Evolutionary conservation across 2,888 invertebrate species (phyloP).

Genomic region (Zaprionus obscuricornis): DNA sequence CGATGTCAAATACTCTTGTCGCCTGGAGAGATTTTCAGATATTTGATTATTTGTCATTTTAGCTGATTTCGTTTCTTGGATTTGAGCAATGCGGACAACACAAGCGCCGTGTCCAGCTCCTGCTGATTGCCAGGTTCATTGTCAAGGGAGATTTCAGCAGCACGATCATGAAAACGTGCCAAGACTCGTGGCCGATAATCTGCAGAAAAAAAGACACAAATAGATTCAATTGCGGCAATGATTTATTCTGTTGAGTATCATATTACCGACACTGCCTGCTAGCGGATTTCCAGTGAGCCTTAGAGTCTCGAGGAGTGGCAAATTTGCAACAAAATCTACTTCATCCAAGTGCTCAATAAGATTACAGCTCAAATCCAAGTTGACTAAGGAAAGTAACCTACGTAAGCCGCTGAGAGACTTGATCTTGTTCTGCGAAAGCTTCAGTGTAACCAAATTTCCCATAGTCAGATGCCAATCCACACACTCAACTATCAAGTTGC

Average conservation of each 20-base stretch:
- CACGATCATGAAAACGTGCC: constrained; percentile 93
- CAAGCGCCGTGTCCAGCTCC: constrained; percentile 95
- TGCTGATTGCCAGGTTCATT: constrained; percentile 93
- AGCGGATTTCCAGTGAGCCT: constrained; percentile 95
- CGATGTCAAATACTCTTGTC: constrained; percentile 25
- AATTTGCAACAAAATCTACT: constrained; percentile 89
- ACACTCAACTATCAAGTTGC: constrained; percentile 90
- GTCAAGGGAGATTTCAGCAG: constrained; percentile 93
- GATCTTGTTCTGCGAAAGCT: constrained; percentile 93
- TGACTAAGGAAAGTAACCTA: constrained; percentile 93
- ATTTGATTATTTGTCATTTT: constrained; percentile 48
- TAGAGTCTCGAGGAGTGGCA: constrained; percentile 95
- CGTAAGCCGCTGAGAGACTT: constrained; percentile 89
- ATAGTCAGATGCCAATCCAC: constrained; percentile 92
- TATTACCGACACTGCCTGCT: constrained; percentile 85
- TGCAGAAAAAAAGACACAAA: constrained; percentile 70
- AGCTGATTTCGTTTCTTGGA: constrained; percentile 70
- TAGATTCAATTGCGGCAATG: neutral
- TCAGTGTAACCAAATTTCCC: constrained; percentile 93
- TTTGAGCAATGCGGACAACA: constrained; percentile 91
- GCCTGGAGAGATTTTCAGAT: constrained; percentile 15
- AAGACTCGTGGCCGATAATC: constrained; percentile 96
- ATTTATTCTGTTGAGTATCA: too few species aligned
- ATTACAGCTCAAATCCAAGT: constrained; percentile 94
- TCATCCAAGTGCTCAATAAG: constrained; percentile 91